Conservation (phyloP, 2,888 invertebrate genomes). For the Parasteatoda lunata region DNA sequence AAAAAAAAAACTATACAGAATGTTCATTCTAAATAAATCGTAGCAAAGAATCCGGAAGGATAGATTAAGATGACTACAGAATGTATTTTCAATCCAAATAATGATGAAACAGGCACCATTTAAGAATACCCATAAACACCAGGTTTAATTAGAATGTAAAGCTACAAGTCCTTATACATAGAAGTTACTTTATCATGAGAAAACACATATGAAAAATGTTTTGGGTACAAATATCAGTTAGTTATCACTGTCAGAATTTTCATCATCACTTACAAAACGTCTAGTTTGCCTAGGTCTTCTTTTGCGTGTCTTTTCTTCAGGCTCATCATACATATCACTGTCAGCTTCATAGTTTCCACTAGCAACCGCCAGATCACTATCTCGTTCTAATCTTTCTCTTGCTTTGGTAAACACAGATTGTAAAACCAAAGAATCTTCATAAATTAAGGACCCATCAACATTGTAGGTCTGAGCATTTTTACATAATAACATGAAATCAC, state of each 20-base stretch:
- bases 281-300: conserved; percentile 67
- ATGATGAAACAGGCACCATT: no score
- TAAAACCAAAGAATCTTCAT: conserved; percentile 95
- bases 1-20: no score
- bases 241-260: conserved; percentile 68
- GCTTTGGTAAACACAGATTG: conserved; percentile 79
- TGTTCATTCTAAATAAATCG: no score
- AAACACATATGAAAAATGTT: no score
- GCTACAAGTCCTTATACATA: no score
- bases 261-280: conserved; percentile 70
- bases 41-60: no score
- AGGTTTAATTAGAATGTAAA: no score
- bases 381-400: conserved; percentile 75
- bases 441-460: conserved; percentile 95
- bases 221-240: not conserved
- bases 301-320: conserved; percentile 61
- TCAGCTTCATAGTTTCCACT: conserved; percentile 69
- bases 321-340: conserved; percentile 50
- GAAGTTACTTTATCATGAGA: no score
- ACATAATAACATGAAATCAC: conserved; percentile 95
- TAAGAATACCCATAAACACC: no score
- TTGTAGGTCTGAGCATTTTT: conserved; percentile 98
- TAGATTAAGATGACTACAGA: no score
- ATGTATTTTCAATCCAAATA: no score
- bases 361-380: conserved; percentile 60